A percentile compares a stretch with the other conserved stretches of the same genome.
Evolutionary conservation across 2,797 vertebrate genomes (phyloP).

Genomic region (Rhadinocentrus ornatus): DNA sequence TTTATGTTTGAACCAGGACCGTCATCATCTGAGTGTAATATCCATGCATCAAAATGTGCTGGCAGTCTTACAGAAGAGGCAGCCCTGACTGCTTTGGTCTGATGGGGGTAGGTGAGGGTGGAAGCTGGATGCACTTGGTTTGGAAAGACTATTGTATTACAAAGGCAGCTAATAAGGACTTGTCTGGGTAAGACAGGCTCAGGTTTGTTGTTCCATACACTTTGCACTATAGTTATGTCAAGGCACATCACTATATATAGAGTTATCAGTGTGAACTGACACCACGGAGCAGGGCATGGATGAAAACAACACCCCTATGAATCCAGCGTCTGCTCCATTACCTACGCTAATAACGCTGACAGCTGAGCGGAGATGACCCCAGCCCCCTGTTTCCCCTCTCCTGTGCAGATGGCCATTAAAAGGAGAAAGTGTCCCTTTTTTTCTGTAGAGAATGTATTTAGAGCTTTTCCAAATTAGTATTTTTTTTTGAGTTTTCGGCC

Average conservation of each 20-base stretch:
- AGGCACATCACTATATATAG: constrained; percentile 94
- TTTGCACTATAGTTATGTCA: constrained; percentile 85
- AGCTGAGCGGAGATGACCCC: constrained; percentile 99
- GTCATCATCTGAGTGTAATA: constrained; percentile 62
- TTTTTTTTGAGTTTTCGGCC: constrained; percentile 80
- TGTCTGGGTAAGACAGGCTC: constrained; percentile 76
- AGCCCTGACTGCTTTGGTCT: constrained; percentile 82
- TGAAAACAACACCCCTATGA: constrained; percentile 97
- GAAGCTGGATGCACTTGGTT: constrained; percentile 69
- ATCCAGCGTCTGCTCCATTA: constrained; percentile 97
- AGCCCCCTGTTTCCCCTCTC: constrained; percentile 96
- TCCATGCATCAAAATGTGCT: constrained; percentile 87
- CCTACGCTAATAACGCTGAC: constrained; percentile 99
- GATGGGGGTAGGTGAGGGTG: constrained; percentile 51
- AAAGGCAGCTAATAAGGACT: constrained; percentile 87
- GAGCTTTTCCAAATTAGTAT: constrained; percentile 94
- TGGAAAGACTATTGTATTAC: constrained; percentile 77
- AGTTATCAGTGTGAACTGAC: constrained; percentile 98
- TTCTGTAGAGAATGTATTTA: constrained; percentile 93
- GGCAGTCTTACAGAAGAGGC: constrained; percentile 89
- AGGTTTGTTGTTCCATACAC: constrained; percentile 91
- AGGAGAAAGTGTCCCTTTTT: constrained; percentile 96
- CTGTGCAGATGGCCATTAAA: constrained; percentile 99
- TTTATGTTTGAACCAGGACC: constrained; percentile 67
- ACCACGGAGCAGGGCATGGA: constrained; percentile 87